Evolutionary conservation across 2,888 invertebrate genomes (phyloP), one percentile per base, ranked within the genome.

Genomic region (Thera britannica): DNA sequence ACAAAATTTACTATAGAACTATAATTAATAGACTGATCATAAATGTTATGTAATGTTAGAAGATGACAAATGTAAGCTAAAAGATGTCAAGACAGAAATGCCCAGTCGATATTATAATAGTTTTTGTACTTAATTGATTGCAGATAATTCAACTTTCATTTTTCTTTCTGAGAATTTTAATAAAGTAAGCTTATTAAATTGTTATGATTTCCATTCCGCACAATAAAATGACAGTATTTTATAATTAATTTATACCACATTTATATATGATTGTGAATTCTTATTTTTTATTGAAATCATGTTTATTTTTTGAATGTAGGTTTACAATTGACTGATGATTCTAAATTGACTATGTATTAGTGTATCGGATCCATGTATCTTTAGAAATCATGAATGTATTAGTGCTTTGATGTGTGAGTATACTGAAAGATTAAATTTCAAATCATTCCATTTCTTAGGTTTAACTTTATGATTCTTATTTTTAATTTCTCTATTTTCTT

Each of bases 1-100:
- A 92, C 92, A 92, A 92, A 92, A 93, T 91, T 86, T 85, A 90
- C 91, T 93, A 93, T 90, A 87, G 87, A 88, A 87, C 86, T 90
- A 90, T 70, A 70, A 66, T 90, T 90, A 92, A 93, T 92, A 93
- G 93, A 93, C 93, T 93, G 93, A 93, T 92, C 89, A 89, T 92
- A 90, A 92, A 91, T 93, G 90, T 92, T 92, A 91, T 92, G 92
- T 93, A 92, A 92, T 92, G 92, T 93, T 92, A 87, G 92, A 92
- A 89, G 89, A 86, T 90, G 93, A 93, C 93, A 92, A 92, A 83
- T 87, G 87, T 92, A 91, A 88, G 88, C 88, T 87, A 86, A 90
- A 92, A 90, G 90, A 92, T 92, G 90, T 87, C 84, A 82, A 88
- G 81, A 82, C 84, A 85, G 79, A 84, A 80, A 83, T 65, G 67